phyloP scores from a whole-genome alignment of 2,888 invertebrate genomes.

The Patella pellucida region DNA sequence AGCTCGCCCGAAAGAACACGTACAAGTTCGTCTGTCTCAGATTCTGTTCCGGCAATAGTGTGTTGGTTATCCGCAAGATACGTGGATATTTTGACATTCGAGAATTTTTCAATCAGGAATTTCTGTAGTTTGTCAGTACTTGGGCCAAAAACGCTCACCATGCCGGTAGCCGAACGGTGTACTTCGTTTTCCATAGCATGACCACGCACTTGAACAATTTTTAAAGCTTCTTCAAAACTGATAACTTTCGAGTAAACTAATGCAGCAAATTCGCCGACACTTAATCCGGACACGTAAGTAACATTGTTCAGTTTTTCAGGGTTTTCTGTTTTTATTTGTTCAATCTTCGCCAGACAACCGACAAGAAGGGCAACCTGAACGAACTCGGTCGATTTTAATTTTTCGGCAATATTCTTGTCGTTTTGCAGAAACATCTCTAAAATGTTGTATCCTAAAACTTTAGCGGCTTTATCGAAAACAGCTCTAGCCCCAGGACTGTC shows the following conservation, averaged over 20 bases:
- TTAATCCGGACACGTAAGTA: slow-evolving; percentile 21
- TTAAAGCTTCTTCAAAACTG: slow-evolving; percentile 19
- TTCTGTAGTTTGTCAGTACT: slow-evolving; percentile 15
- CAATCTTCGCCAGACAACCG: slow-evolving; percentile 20
- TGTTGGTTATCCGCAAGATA: slow-evolving; percentile 3
- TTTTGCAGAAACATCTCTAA: not conserved
- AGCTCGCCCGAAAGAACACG: not conserved
- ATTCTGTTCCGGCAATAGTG: not conserved
- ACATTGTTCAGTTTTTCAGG: not conserved
- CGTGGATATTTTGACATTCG: not conserved
- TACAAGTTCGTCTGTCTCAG: not conserved
- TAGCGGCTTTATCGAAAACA: not conserved
- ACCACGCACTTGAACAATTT: slow-evolving; percentile 15
- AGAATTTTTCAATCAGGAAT: not conserved
- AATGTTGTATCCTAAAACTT: not conserved
- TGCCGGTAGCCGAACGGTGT: slow-evolving; percentile 13
- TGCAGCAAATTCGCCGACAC: slow-evolving; percentile 23
- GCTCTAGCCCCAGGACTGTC: not conserved
- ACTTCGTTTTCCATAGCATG: slow-evolving; percentile 22
- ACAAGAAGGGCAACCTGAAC: slow-evolving; percentile 12
- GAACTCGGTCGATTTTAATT: not conserved
- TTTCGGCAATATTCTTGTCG: not conserved
- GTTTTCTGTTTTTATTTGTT: slow-evolving; percentile 18
- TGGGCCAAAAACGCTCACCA: slow-evolving; percentile 20
- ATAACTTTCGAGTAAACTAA: slow-evolving; percentile 19